Conservation (phyloP, 2,113 vertebrate species). For the Boleophthalmus pectinirostris region DNA sequence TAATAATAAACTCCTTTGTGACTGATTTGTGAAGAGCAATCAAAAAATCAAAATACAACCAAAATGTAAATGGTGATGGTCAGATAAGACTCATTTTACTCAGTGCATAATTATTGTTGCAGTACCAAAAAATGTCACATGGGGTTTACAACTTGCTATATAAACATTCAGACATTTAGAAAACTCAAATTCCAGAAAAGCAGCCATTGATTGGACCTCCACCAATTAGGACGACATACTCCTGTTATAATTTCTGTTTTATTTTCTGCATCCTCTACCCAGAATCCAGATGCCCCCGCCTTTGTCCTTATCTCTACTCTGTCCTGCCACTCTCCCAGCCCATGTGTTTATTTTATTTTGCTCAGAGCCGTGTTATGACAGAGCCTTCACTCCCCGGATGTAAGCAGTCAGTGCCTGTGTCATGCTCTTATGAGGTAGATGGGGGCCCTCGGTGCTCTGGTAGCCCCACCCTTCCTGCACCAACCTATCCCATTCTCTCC, state of each 20-base stretch:
- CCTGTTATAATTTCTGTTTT: not conserved
- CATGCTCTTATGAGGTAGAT: slow-evolving; percentile 72
- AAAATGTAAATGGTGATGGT: not conserved
- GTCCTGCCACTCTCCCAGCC: slow-evolving; percentile 36
- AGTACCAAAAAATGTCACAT: too few relatives aligned
- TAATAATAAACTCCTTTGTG: not conserved
- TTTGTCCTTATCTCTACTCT: slow-evolving; percentile 53
- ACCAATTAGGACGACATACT: not conserved
- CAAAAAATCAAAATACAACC: not conserved
- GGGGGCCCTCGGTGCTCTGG: slow-evolving; percentile 60
- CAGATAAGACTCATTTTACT: not conserved
- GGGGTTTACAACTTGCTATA: too few relatives aligned
- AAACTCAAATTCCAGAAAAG: not conserved
- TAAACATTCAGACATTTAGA: too few relatives aligned
- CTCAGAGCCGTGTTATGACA: slow-evolving; percentile 69
- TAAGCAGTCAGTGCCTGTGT: slow-evolving; percentile 68
- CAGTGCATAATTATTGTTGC: too few relatives aligned
- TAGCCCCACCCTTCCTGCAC: slow-evolving; percentile 51
- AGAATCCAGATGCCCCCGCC: slow-evolving; percentile 12
- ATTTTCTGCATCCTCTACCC: slow-evolving; percentile 18
- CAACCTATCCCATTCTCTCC: slow-evolving; percentile 42
- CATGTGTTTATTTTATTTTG: slow-evolving; percentile 71
- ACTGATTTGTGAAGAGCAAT: not conserved
- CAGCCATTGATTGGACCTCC: too few relatives aligned
- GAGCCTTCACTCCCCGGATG: slow-evolving; percentile 68